A percentile compares a stretch with the other conserved stretches of the same genome.
Conservation (phyloP, 2,888 invertebrate genomes). For the Drosophila percnosoma region DNA sequence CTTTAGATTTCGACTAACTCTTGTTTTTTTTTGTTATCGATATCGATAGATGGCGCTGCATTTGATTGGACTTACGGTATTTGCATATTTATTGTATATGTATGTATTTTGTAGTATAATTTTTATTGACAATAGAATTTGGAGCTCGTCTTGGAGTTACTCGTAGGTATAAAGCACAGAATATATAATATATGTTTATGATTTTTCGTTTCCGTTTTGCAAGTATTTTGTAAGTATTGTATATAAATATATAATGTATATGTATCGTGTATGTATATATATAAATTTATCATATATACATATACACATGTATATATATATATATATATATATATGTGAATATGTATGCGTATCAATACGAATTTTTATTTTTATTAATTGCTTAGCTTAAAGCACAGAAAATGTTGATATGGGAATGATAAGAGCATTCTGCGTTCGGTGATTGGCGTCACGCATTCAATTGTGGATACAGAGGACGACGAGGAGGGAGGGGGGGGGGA, state of each 20-base stretch:
- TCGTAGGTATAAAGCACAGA: conserved; percentile 73
- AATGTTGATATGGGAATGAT: conserved; percentile 78
- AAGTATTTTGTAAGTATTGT: conserved; percentile 54
- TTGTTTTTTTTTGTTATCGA: not conserved
- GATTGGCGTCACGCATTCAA: conserved; percentile 55
- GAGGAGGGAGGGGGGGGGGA: not conserved
- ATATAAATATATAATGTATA: conserved; percentile 56
- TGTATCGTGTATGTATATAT: conserved; percentile 40
- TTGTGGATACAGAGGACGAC: not conserved
- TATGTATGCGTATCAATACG: conserved; percentile 31
- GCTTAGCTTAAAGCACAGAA: conserved; percentile 79
- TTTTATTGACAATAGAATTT: conserved; percentile 77
- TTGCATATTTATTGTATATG: not conserved
- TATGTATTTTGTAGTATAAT: conserved; percentile 31
- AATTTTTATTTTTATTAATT: conserved; percentile 57
- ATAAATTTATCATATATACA: conserved; percentile 38
- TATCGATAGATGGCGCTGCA: not conserved
- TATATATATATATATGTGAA: conserved; percentile 37
- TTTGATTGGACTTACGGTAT: not conserved
- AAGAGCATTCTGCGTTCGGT: conserved; percentile 54
- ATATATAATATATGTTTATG: conserved; percentile 42
- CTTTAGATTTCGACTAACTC: too few species aligned
- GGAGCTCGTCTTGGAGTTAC: conserved; percentile 63
- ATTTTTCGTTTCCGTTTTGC: conserved; percentile 24
- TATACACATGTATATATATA: conserved; percentile 35